phyloP scores from a whole-genome alignment of 2,888 invertebrate genomes.

The Spodoptera picta region DNA sequence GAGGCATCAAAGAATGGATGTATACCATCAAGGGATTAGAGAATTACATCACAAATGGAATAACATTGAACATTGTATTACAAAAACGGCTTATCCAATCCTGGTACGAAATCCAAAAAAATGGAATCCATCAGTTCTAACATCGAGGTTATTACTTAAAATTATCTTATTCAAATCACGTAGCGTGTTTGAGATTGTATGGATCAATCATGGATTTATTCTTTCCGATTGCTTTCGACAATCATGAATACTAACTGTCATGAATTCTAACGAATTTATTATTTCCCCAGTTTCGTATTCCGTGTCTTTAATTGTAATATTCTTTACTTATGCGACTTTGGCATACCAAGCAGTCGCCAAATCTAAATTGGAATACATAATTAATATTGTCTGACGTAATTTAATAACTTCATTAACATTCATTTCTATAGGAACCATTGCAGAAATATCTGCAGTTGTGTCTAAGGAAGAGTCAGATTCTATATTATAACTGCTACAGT shows the following conservation, averaged over 20 bases:
- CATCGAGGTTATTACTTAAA: slow-evolving; percentile 18
- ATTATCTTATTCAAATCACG: slow-evolving; percentile 38
- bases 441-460: too few species aligned
- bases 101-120: slow-evolving; percentile 12
- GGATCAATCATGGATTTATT: slow-evolving; percentile 44
- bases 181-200: slow-evolving; percentile 37
- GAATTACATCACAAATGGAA: background rate
- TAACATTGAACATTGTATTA: background rate
- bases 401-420: too few species aligned
- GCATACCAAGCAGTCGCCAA: slow-evolving; percentile 4
- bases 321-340: background rate
- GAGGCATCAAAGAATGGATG: too few species aligned
- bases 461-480: too few species aligned
- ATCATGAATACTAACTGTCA: slow-evolving; percentile 42
- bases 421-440: too few species aligned
- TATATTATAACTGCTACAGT: too few species aligned
- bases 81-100: background rate
- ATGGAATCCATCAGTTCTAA: slow-evolving; percentile 23
- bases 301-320: slow-evolving; percentile 3
- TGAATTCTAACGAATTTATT: slow-evolving; percentile 27
- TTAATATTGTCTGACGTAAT: too few species aligned
- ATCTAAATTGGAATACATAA: slow-evolving; percentile 1
- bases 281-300: slow-evolving; percentile 17
- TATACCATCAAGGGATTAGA: background rate
- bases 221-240: slow-evolving; percentile 39